Evolutionary conservation across 2,888 invertebrate genomes (phyloP).

Genomic region (Nymphalis polychloros): DNA sequence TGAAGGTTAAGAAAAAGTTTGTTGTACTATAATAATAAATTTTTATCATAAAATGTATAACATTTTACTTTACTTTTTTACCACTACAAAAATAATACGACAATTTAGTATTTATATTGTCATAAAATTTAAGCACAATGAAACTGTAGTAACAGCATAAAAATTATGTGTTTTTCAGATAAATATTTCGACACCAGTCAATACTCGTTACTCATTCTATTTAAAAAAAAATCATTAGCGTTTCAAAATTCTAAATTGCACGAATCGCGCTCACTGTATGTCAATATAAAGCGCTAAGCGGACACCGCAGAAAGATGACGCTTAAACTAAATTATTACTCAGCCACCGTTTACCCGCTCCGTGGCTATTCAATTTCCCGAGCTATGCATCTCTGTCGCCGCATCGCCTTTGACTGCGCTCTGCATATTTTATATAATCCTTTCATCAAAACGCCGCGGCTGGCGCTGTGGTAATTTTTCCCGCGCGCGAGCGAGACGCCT

Average conservation of each 20-base stretch:
- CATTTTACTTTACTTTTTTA: no score
- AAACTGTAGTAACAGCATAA: background rate
- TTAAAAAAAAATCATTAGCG: slow-evolving; percentile 17
- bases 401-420: slow-evolving; percentile 67
- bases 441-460: slow-evolving; percentile 77
- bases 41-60: no score
- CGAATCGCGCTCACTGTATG: slow-evolving; percentile 18
- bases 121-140: background rate
- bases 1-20: background rate
- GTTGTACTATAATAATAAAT: no score
- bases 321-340: slow-evolving; percentile 72
- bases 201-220: background rate
- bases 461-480: slow-evolving; percentile 72
- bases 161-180: background rate
- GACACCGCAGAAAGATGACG: slow-evolving; percentile 41
- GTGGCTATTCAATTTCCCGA: slow-evolving; percentile 73
- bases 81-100: no score
- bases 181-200: slow-evolving; percentile 1
- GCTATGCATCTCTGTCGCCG: slow-evolving; percentile 73
- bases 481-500: slow-evolving; percentile 70
- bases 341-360: slow-evolving; percentile 58
- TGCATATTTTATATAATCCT: slow-evolving; percentile 79
- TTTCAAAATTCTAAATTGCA: slow-evolving; percentile 16
- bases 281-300: slow-evolving; percentile 24
- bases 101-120: no score